Evolutionary conservation across 2,797 vertebrate species (phyloP).

Genomic region (Silurus lanzhouensis): DNA sequence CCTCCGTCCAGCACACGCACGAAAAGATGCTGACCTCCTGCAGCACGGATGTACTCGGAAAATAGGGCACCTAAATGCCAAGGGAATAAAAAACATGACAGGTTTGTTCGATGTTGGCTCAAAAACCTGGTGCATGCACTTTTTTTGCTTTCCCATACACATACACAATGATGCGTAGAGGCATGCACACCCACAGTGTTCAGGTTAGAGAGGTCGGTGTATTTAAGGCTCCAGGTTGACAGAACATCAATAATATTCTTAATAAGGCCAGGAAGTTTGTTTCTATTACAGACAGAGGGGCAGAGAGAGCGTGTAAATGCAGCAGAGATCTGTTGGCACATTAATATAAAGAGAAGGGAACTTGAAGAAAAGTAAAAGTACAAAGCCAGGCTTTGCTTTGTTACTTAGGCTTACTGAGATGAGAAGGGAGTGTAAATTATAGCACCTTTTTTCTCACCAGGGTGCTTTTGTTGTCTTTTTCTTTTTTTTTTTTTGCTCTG

Average conservation of each 20-base stretch:
- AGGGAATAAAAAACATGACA: conserved; percentile 14
- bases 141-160: conserved; percentile 20
- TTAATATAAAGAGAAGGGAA: conserved; percentile 32
- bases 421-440: background rate
- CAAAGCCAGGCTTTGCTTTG: background rate
- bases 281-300: conserved; percentile 43
- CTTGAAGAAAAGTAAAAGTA: conserved; percentile 18
- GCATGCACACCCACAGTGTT: conserved; percentile 19
- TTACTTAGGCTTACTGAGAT: background rate
- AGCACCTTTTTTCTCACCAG: background rate
- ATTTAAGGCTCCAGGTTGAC: conserved; percentile 53
- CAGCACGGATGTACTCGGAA: background rate
- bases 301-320: conserved; percentile 27
- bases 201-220: conserved; percentile 47
- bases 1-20: background rate
- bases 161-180: background rate
- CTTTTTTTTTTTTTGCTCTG: background rate
- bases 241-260: conserved; percentile 59
- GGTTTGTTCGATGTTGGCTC: conserved; percentile 29
- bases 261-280: conserved; percentile 34
- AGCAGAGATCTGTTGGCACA: conserved; percentile 22
- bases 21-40: background rate
- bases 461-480: conserved; percentile 23
- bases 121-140: conserved; percentile 21
- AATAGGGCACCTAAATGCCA: conserved; percentile 41